These are phyloP conservation scores for Lithophane socia DNA, from an alignment of 2,888 invertebrate genomes.

Conservation along the genomic window DNA sequence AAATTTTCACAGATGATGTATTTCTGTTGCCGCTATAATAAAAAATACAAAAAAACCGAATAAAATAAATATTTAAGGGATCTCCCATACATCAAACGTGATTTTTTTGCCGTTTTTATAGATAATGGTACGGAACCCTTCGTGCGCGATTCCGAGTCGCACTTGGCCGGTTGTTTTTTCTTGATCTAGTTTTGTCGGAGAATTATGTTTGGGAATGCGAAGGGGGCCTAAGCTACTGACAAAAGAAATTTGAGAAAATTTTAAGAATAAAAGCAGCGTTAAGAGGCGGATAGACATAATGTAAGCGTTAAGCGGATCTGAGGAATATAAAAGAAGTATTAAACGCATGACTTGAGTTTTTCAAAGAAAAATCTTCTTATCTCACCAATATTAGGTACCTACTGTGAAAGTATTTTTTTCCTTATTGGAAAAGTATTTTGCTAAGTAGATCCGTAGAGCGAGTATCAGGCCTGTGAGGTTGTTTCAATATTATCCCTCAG, in stretches of 20 bases:
- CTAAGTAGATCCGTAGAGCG: conserved; percentile 28
- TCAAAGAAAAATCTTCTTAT: conserved; percentile 39
- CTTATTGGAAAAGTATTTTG: conserved; percentile 57
- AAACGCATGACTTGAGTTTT: conserved; percentile 42
- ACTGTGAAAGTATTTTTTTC: conserved; percentile 40
- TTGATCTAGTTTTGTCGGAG: background rate
- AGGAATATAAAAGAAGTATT: conserved; percentile 42
- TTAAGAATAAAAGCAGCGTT: background rate
- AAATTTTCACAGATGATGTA: no score
- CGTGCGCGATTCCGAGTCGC: no score
- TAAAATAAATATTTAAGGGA: no score
- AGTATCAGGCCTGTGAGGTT: conserved; percentile 8
- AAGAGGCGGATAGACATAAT: background rate
- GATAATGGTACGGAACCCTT: no score
- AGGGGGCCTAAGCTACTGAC: background rate
- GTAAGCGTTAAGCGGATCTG: conserved; percentile 20
- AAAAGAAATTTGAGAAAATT: background rate
- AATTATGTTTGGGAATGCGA: background rate
- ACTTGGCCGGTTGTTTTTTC: no score
- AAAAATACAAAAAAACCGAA: no score
- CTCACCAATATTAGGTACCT: conserved; percentile 18
- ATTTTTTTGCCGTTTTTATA: no score
- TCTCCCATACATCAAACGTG: no score
- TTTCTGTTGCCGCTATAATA: no score
- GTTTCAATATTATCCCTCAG: conserved; percentile 44